Base-by-base conservation (phyloP, 2,888 invertebrate genomes). In the Phymatocera aterrima region DNA sequence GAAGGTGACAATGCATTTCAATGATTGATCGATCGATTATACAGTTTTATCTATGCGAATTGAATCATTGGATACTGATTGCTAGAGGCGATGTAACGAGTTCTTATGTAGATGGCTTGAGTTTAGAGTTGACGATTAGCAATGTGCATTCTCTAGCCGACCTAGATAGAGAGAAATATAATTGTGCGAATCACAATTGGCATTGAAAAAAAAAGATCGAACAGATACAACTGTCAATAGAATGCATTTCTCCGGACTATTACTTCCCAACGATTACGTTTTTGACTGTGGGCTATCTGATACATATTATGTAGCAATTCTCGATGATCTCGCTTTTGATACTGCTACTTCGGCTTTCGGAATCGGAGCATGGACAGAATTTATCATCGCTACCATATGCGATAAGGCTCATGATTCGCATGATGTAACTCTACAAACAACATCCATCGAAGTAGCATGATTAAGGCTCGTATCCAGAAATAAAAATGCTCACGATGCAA, bases 401-500 rank as follows among this genome's bases (percentile, higher is more conserved):
- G 37, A 21, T 37, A 18, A 1, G 18, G 18, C 1, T 12, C 37
- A 3, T 18, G 34, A 34, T 37, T n/a, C 28, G 68, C 28, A 6
- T 6, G 6, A 28, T 51, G 12, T 72, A 21, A 51, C 51, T 34
- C 21, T 51, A n/a, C 51, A 46, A 15, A 28, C 46, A 21, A 28
- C 24, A 54, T 51, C 5, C 31, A 72, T 51, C 37, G 51, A 54
- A 15, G 10, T 18, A 5, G 10, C 6, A 60, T 24, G 10, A 8
- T n/a, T 51, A 10, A 12, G 21, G 40, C 24, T 24, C 57, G 24
- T 43, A 60, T 75, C 15, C 54, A 37, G 57, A 40, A 57, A 57
- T 24, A 75, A 75, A 75, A 75, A 75, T 75, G 57, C 57, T 57
- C 40, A 31, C 31, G 12, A 48, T 12, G 24, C 10, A 1, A 75